A percentile compares a stretch with the other conserved stretches of the same genome.
phyloP scores from a whole-genome alignment of 2,797 vertebrate genomes.

The Cossypha polioptera region DNA sequence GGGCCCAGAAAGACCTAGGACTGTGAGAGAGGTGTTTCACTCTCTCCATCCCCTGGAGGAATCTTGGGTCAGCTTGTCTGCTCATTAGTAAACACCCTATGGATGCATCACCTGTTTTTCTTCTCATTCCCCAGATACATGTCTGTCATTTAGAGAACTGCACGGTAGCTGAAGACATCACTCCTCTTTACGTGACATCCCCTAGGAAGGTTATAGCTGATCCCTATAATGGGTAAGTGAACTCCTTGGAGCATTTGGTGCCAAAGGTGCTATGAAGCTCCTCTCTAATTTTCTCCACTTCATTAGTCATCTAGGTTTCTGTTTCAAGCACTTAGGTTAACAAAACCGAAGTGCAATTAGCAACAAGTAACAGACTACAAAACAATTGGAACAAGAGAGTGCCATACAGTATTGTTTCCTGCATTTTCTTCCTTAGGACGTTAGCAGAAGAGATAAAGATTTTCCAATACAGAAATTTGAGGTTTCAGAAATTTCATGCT shows the following conservation, averaged over 20 bases:
- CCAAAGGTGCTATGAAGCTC: not conserved
- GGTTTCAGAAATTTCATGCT: not conserved
- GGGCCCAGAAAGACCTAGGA: not conserved
- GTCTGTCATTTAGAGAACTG: constrained; percentile 75
- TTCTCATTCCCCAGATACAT: constrained; percentile 66
- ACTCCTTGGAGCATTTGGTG: not conserved
- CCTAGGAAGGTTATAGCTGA: constrained; percentile 76
- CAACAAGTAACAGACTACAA: not conserved
- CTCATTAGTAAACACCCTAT: not conserved
- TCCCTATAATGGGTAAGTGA: constrained; percentile 79
- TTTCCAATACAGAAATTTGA: not conserved
- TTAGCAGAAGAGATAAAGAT: not conserved
- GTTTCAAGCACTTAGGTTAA: not conserved
- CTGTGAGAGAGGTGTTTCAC: not conserved
- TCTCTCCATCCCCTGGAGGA: not conserved
- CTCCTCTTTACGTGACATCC: constrained; percentile 25
- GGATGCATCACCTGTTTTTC: not conserved
- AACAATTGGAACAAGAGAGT: not conserved
- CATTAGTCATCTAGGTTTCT: not conserved
- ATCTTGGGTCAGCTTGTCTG: not conserved
- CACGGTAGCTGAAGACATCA: constrained; percentile 60
- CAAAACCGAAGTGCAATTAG: not conserved
- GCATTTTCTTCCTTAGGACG: not conserved
- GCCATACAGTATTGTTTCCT: not conserved
- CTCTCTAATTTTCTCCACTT: not conserved